These are phyloP conservation scores for Andricus grossulariae DNA, from an alignment of 1,140 invertebrate genomes.

Conservation along the genomic window DNA sequence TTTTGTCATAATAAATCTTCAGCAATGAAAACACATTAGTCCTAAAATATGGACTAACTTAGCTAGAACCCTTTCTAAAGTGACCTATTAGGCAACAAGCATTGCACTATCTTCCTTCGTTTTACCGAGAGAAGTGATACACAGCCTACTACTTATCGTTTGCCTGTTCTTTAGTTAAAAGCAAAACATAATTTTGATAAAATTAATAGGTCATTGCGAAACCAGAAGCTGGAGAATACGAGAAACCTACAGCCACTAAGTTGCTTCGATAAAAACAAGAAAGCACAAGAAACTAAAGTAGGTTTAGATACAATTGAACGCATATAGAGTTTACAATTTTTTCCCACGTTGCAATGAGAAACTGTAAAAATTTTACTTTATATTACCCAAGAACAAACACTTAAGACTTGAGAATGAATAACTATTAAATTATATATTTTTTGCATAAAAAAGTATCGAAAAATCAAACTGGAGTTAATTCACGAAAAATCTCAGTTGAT, in stretches of 20 bases:
- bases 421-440: too few species aligned
- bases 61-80: constrained; percentile 40
- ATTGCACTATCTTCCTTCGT: constrained; percentile 20
- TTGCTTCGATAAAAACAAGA: background rate
- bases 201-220: constrained; percentile 26
- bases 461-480: too few species aligned
- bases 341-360: too few species aligned
- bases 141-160: constrained; percentile 17
- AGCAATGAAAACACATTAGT: constrained; percentile 8
- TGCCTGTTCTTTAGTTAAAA: background rate
- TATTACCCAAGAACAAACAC: too few species aligned
- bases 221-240: background rate
- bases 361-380: too few species aligned
- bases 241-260: background rate
- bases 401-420: too few species aligned
- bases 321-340: too few species aligned
- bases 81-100: constrained; percentile 37
- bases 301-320: background rate
- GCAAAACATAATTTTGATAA: constrained; percentile 26
- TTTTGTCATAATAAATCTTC: constrained; percentile 14
- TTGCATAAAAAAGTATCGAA: background rate
- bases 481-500: too few species aligned
- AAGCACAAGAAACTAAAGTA: background rate
- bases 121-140: constrained; percentile 5
- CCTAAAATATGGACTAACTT: constrained; percentile 26